Base-by-base conservation (phyloP, 2,888 invertebrate species). In the Hyles lineata region DNA sequence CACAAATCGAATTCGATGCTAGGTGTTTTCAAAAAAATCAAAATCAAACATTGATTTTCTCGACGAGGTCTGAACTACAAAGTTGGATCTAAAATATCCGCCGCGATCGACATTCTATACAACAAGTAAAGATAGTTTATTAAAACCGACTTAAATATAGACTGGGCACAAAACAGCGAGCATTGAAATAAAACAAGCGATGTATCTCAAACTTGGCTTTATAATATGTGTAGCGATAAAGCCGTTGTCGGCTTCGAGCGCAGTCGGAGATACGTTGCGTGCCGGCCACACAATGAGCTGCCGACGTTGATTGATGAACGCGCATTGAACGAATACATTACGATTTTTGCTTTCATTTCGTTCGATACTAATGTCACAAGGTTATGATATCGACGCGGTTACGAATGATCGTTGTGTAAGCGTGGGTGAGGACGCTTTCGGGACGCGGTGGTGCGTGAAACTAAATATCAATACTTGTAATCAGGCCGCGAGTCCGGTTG, bases 271-370 rank as follows among this genome's bases (percentile, higher is more conserved):
- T 84, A 78, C 84, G 91, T 91, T 91, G 92, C 93, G 93, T 92
- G 93, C 89, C 85, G 93, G 91, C 94, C 93, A 90, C 93, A 94
- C 94, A 94, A 94, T 92, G 90, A 92, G 92, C 90, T 87, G 89
- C 77, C 84, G 94, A 93, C 94, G 81, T 92, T 94, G 94, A 94
- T 94, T 90, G 92, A 94, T 94, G 92, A 86, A 87, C 86, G 81
- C 85, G 89, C 92, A 92, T 93, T 92, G 89, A 93, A 93, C 92
- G 93, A 94, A 93, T 92, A 94, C 93, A 94, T 94, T 94, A 94
- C 91, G 90, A 94, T 93, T 94, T 93, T 93, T 94, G 94, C 94
- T 94, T 94, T 94, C 93, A 89, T 90, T 89, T 88, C 88, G 85
- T 92, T 92, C 90, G 92, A 93, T 94, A 91, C 90, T 90, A 92